Percentiles rank a stretch among this genome's conserved stretches.
Conservation (phyloP, 2,888 invertebrate genomes). For the Stenichneumon culpator region DNA sequence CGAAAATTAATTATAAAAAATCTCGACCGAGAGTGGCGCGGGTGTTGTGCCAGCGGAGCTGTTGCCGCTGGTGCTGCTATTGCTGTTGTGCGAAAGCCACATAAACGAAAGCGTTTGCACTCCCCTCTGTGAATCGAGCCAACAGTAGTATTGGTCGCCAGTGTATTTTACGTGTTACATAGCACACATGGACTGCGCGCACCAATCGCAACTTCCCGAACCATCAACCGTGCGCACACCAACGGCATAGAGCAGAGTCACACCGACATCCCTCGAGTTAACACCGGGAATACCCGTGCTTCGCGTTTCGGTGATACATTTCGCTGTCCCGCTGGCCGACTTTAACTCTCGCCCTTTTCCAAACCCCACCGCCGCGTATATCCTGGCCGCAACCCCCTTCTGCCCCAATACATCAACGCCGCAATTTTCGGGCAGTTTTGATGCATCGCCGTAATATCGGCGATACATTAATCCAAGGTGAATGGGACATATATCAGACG, state of each 20-base stretch:
- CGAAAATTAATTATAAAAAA: constrained; percentile 68
- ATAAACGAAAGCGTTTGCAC: constrained; percentile 64
- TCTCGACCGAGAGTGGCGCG: constrained; percentile 62
- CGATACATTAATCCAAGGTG: constrained; percentile 82
- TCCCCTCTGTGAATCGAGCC: constrained; percentile 23
- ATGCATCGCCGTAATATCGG: constrained; percentile 81
- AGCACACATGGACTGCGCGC: constrained; percentile 28
- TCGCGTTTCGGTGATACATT: constrained; percentile 68
- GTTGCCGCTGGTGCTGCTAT: constrained; percentile 11
- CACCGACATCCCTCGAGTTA: constrained; percentile 37
- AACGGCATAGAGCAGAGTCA: constrained; percentile 25
- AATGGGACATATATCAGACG: constrained; percentile 79
- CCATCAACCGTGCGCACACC: constrained; percentile 29
- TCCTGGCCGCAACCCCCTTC: constrained; percentile 54
- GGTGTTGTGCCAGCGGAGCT: constrained; percentile 29
- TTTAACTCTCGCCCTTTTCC: constrained; percentile 61
- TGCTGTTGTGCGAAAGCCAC: constrained; percentile 61
- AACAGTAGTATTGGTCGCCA: constrained; percentile 28
- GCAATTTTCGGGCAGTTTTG: constrained; percentile 80
- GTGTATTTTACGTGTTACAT: constrained; percentile 39
- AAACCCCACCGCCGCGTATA: constrained; percentile 16
- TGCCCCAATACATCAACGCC: constrained; percentile 77
- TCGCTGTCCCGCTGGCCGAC: constrained; percentile 64
- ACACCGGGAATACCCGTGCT: constrained; percentile 53
- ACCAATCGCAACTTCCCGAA: constrained; percentile 51